Base-by-base conservation (phyloP, 2,888 invertebrate species). In the Troides helena region DNA sequence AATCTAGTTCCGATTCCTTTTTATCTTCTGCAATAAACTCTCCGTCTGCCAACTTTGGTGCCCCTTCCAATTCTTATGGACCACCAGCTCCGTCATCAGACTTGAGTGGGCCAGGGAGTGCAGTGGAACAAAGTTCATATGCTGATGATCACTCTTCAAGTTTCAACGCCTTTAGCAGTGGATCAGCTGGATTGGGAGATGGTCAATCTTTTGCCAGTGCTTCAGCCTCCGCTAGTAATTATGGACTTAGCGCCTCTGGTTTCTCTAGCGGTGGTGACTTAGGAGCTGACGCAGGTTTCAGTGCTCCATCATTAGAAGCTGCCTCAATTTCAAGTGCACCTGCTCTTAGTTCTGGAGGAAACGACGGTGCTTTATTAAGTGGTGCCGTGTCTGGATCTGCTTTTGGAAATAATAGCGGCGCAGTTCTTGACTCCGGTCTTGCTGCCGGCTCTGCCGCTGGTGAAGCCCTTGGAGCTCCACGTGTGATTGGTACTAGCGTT, bases 21-120 rank as follows among this genome's bases (percentile, higher is more conserved):
- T 73, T 83, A 69, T 78, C 85, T 66, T 87, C 92, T 72, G 89
- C 89, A 12, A 71, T 83, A 60, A 76, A 77, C 66, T 84, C 91
- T 5, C 89, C 91, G 2, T 90, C 92, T 39, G 90, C 89, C 8
- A 82, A 84, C 4, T 92, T 86, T 58, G 90, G 91, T 17, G 70
- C 85, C 8, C 90, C 92, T 0, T 87, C 90, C 6, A 74, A 74
- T 4, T 80, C 85, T 0, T 92, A 92, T 71, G 91, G 85, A 6
- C 75, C 81, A 25, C 83, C 85, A 10, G 71, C 74, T 18, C 64
- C 73, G 14, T 71, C 76, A 46, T 67, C 68, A 56, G 74, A 74
- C 21, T 61, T 74, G 23, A 73, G 71, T 64, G 74, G 66, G 30
- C 74, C 72, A 56, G 74, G 71, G 3, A 62, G 59, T 43, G 67